These are phyloP conservation scores for Apteryx owenii DNA, from an alignment of 2,113 vertebrate species.

Conservation along the genomic window DNA sequence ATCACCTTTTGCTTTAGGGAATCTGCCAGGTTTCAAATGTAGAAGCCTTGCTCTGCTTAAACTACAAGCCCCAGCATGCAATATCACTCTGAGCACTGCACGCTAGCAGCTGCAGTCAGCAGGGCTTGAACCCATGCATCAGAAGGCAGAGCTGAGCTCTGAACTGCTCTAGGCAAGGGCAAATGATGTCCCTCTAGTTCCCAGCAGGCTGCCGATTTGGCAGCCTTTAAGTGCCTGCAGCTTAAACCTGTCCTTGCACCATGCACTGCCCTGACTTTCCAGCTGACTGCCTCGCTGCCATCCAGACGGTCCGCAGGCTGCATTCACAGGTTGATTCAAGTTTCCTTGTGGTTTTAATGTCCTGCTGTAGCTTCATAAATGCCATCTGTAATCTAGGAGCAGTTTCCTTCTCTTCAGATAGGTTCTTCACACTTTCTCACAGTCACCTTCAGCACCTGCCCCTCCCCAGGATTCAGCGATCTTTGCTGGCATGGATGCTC, in stretches of 20 bases:
- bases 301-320: not conserved
- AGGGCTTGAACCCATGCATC: not conserved
- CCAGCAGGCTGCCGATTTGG: slow-evolving; percentile 20
- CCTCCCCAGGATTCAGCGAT: accelerated
- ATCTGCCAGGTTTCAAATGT: not conserved
- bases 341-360: not conserved
- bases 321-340: slow-evolving; percentile 11
- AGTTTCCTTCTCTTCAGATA: not conserved
- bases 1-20: not conserved
- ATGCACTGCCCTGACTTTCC: not conserved
- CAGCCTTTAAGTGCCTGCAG: not conserved
- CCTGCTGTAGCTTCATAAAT: not conserved
- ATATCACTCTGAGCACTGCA: not conserved
- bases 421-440: not conserved
- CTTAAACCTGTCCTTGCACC: not conserved
- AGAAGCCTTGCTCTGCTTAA: not conserved
- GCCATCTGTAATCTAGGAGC: not conserved
- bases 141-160: not conserved
- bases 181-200: not conserved
- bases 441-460: not conserved
- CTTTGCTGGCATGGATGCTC: not conserved
- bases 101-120: not conserved
- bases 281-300: not conserved
- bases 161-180: slow-evolving; percentile 17
- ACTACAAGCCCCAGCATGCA: not conserved